These are phyloP conservation scores for Pinctada fucata DNA, from an alignment of 2,888 invertebrate species.

Conservation along the genomic window DNA sequence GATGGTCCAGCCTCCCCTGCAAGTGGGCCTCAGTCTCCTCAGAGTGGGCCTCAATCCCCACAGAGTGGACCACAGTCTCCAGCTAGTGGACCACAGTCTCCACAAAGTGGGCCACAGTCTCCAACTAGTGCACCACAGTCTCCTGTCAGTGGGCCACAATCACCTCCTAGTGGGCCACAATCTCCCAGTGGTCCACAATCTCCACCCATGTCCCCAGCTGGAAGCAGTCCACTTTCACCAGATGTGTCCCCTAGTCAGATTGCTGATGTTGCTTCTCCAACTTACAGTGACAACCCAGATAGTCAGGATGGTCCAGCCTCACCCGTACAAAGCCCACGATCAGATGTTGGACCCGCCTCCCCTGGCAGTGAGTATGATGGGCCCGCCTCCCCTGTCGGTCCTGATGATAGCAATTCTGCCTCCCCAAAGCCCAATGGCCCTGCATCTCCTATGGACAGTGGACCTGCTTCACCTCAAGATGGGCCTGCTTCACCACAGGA, in stretches of 20 bases:
- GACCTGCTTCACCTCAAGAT: slow-evolving; percentile 28
- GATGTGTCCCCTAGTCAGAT: slow-evolving; percentile 18
- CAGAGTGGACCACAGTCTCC: slow-evolving; percentile 36
- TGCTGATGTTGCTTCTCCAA: neutral
- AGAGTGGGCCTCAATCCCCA: slow-evolving; percentile 16
- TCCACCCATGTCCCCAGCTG: slow-evolving; percentile 40
- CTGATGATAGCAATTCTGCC: slow-evolving; percentile 30
- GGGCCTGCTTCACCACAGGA: slow-evolving; percentile 3
- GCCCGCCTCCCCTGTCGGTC: slow-evolving; percentile 15
- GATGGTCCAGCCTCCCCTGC: slow-evolving; percentile 36
- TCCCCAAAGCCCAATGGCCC: slow-evolving; percentile 44
- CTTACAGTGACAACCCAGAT: neutral
- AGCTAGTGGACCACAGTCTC: slow-evolving; percentile 12
- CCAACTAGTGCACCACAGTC: slow-evolving; percentile 37
- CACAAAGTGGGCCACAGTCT: slow-evolving; percentile 36
- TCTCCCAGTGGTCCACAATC: slow-evolving; percentile 40
- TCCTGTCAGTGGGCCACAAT: slow-evolving; percentile 17
- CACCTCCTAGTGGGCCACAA: slow-evolving; percentile 18
- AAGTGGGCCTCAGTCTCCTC: slow-evolving; percentile 40
- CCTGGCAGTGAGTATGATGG: slow-evolving; percentile 1
- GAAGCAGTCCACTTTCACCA: slow-evolving; percentile 16
- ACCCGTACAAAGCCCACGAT: slow-evolving; percentile 36
- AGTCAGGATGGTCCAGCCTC: slow-evolving; percentile 37
- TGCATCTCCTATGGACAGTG: slow-evolving; percentile 26
- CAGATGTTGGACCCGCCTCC: slow-evolving; percentile 33